Conservation (phyloP, 1,140 invertebrate species). For the Orchesella cincta region DNA sequence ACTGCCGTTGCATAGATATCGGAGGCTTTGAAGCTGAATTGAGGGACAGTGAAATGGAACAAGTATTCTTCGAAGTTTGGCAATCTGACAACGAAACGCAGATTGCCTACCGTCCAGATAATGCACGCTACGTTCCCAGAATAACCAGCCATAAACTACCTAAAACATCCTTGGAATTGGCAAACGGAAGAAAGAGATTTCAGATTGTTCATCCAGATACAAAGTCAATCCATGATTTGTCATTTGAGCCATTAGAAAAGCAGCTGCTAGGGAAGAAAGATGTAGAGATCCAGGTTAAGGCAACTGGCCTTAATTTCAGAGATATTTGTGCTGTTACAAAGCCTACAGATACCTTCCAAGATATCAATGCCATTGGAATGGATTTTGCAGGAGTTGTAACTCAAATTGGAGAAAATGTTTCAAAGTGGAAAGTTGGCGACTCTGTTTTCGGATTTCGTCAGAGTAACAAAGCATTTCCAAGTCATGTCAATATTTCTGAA, state of each 20-base stretch:
- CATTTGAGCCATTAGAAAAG: background rate
- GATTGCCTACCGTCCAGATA: background rate
- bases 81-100: background rate
- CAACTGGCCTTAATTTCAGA: background rate
- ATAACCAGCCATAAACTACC: background rate
- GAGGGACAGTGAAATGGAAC: background rate
- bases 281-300: background rate
- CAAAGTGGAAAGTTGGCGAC: background rate
- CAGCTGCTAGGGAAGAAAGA: background rate
- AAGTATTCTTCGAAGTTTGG: slow-evolving; percentile 1
- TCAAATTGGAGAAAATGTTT: background rate
- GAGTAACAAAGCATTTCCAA: background rate
- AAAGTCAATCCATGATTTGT: slow-evolving; percentile 3
- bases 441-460: background rate
- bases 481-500: background rate
- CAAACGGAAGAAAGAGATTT: background rate
- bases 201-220: background rate
- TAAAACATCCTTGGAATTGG: background rate
- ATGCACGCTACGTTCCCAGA: background rate
- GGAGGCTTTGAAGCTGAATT: background rate
- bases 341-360: background rate
- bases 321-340: background rate
- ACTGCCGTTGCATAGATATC: background rate
- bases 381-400: slow-evolving; percentile 3
- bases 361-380: background rate